Percentiles rank a stretch among this genome's conserved stretches.
phyloP scores from a whole-genome alignment of 2,797 vertebrate genomes.

The Poeciliopsis turneri region DNA sequence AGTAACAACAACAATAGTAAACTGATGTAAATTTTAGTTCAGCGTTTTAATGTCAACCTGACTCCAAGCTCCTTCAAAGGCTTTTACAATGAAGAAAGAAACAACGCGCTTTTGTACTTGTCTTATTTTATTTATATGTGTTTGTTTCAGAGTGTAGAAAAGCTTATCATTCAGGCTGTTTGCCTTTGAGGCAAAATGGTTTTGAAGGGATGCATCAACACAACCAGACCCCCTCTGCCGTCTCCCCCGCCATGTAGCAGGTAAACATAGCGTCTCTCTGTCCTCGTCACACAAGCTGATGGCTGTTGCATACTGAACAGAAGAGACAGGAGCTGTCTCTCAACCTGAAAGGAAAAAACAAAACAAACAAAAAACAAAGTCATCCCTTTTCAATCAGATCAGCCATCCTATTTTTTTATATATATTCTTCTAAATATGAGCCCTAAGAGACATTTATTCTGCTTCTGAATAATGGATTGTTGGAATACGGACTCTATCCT shows the following conservation, averaged over 20 bases:
- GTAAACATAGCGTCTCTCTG: constrained; percentile 67
- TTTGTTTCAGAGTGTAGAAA: constrained; percentile 36
- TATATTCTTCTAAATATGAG: neutral
- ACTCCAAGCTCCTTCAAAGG: neutral
- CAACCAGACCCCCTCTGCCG: constrained; percentile 21
- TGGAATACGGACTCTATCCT: neutral
- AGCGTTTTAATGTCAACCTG: neutral
- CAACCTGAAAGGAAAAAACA: constrained; percentile 37
- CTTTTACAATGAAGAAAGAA: constrained; percentile 4
- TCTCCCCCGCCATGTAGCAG: constrained; percentile 38
- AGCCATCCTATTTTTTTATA: neutral
- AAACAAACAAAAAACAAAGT: neutral
- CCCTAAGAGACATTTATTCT: neutral
- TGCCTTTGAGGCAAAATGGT: constrained; percentile 60
- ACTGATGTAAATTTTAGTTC: neutral
- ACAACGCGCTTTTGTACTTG: constrained; percentile 1
- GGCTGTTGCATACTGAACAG: constrained; percentile 71
- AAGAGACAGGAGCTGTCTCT: constrained; percentile 61
- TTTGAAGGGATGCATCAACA: constrained; percentile 67
- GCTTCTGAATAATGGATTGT: neutral
- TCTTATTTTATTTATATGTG: constrained; percentile 16
- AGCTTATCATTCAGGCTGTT: constrained; percentile 51
- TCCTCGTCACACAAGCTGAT: constrained; percentile 58
- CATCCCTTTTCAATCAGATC: neutral
- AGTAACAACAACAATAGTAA: neutral